Conservation (phyloP, 2,113 vertebrate species). For the Anolis carolinensis region DNA sequence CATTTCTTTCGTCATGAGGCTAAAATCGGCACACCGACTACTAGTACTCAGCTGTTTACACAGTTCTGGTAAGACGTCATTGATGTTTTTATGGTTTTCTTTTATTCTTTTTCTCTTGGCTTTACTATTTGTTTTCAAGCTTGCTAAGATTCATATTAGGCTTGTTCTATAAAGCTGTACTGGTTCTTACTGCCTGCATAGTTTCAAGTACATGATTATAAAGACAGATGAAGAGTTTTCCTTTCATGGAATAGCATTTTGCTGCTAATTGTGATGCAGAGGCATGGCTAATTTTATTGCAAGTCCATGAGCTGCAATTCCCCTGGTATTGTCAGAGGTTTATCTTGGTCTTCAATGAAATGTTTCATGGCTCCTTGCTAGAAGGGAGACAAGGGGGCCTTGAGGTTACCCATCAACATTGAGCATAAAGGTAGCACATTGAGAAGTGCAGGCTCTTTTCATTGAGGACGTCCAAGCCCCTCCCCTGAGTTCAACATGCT, state of each 20-base stretch:
- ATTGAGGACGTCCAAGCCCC: no score
- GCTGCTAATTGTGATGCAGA: constrained; percentile 6
- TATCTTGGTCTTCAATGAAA: background rate
- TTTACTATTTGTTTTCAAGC: constrained; percentile 45
- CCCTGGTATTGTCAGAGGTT: background rate
- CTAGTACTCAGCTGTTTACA: constrained; percentile 39
- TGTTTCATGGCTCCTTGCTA: background rate
- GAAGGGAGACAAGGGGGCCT: background rate
- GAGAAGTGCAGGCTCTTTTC: no score
- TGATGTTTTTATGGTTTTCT: constrained; percentile 43
- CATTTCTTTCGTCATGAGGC: fast-evolving
- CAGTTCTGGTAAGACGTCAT: background rate
- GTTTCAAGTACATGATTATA: constrained; percentile 34
- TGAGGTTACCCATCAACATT: no score
- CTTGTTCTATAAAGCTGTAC: constrained; percentile 51
- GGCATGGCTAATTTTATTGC: background rate
- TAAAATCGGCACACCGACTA: background rate
- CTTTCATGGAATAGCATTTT: constrained; percentile 7
- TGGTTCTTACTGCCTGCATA: constrained; percentile 44
- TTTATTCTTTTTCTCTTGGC: constrained; percentile 10
- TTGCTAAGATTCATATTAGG: constrained; percentile 19
- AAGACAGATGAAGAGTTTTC: constrained; percentile 24
- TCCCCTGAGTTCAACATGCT: no score
- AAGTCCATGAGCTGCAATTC: background rate
- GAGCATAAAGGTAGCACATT: no score